A percentile compares a stretch with the other conserved stretches of the same genome.
Conservation (phyloP, 2,113 vertebrate genomes). For the Ceratotherium simum region DNA sequence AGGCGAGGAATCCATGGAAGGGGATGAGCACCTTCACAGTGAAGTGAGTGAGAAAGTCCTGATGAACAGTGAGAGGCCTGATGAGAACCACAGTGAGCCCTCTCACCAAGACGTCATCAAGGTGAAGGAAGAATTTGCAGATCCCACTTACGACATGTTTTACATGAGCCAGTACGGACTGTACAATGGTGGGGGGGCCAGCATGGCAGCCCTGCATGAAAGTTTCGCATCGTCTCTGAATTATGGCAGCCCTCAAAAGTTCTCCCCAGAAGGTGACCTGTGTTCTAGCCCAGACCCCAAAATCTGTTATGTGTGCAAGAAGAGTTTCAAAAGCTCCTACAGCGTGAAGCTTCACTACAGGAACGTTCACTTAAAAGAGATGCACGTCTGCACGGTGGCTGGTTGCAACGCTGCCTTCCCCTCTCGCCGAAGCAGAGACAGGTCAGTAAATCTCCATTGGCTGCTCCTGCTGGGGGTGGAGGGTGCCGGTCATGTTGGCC, state of each 20-base stretch:
- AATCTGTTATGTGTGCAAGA: conserved; percentile 99
- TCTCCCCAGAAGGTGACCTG: conserved; percentile 97
- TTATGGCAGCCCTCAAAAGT: conserved; percentile 97
- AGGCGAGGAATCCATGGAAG: conserved; percentile 95
- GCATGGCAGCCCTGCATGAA: conserved; percentile 98
- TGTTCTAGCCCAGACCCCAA: conserved; percentile 99
- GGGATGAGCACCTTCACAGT: conserved; percentile 89
- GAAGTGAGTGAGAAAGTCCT: conserved; percentile 87
- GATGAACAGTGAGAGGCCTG: conserved; percentile 90
- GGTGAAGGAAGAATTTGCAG: conserved; percentile 97
- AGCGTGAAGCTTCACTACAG: conserved; percentile 99
- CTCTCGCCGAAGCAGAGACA: conserved; percentile 99
- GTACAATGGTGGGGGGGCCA: conserved; percentile 94
- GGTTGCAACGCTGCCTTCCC: conserved; percentile 99
- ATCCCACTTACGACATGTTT: conserved; percentile 99
- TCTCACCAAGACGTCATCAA: conserved; percentile 94
- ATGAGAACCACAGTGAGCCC: conserved; percentile 92
- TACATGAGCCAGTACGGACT: conserved; percentile 99
- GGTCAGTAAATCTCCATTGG: conserved; percentile 94
- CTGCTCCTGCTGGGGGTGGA: conserved; percentile 83
- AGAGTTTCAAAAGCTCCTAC: conserved; percentile 99
- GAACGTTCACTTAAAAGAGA: conserved; percentile 99
- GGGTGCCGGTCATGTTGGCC: conserved; percentile 71
- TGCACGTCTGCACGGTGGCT: conserved; percentile 99
- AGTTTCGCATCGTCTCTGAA: conserved; percentile 97